Evolutionary conservation across 2,113 vertebrate genomes (phyloP), one percentile per base, ranked within the genome.

Genomic region (Phylloscopus trochiloides): DNA sequence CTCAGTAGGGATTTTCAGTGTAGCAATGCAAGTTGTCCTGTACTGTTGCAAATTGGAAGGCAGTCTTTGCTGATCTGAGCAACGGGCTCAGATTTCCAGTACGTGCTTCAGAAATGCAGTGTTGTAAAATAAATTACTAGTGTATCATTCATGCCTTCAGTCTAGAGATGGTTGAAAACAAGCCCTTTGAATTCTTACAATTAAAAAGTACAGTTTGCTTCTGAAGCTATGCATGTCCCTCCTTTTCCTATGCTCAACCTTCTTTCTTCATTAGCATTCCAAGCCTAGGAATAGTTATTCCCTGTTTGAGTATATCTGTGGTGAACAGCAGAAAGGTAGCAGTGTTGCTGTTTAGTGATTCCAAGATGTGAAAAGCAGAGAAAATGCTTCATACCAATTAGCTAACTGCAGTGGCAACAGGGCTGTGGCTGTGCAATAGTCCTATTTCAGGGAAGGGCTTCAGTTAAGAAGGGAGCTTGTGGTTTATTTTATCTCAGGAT

Each of bases 201-300:
- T 68, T 68, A 85, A 85, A 62, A 71, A 45, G 40, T n/a, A 25
- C 77, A 36, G 18, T 86, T 88, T 79, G 45, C 38, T 70, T 92
- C 77, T 92, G 75, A 91, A 90, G 32, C 38, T 65, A 1, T 71
- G 16, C 12, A 3, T 90, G 43, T 82, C n/a, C 26, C 38, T 87
- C 18, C n/a, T 55, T 83, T 79, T 61, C 61, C 26, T 79, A 5
- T 73, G 50, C 58, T 15, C 29, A 91, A 31, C 20, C 26, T 82
- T 38, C 84, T 88, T 94, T 71, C 79, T 94, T 95, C 54, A 81
- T 96, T 88, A 95, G 55, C 24, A 85, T 81, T 86, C 79, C 80
- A 76, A 76, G 54, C 57, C 74, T 48, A 87, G 36, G 31, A 84
- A 47, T 79, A 75, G 57, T 81, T 81, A 81, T 84, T 86, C 73